A percentile compares a stretch with the other conserved stretches of the same genome.
These are phyloP conservation scores for Onychorhynchus coronatus DNA, from an alignment of 2,113 vertebrate species.

Conservation along the genomic window DNA sequence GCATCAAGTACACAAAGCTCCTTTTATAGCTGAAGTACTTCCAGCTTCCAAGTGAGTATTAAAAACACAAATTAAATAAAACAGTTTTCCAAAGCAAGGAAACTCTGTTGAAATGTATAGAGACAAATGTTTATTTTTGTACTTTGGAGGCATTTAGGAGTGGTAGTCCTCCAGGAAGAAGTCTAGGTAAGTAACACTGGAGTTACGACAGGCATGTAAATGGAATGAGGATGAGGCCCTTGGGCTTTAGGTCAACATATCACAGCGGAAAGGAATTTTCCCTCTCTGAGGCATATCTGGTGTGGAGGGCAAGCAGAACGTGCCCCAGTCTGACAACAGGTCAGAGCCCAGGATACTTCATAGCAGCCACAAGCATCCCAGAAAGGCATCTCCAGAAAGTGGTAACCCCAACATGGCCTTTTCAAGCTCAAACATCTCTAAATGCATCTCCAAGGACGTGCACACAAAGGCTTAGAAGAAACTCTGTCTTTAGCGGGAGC, in stretches of 20 bases:
- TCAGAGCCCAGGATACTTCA: not conserved
- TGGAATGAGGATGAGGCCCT: not conserved
- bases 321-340: not conserved
- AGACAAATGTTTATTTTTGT: not conserved
- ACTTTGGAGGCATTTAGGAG: not conserved
- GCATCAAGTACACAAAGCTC: not conserved
- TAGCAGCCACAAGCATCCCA: not conserved
- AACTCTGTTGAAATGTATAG: not conserved
- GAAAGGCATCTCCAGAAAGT: not conserved
- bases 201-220: not conserved
- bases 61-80: constrained; percentile 9
- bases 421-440: not conserved
- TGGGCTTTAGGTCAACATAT: not conserved
- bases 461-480: not conserved
- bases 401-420: not conserved
- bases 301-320: accelerated
- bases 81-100: not conserved
- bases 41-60: not conserved
- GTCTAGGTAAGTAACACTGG: not conserved
- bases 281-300: not conserved
- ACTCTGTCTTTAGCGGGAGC: not conserved
- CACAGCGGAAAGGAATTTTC: not conserved
- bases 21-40: constrained; percentile 1
- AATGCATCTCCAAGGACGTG: not conserved
- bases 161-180: not conserved